Evolutionary conservation across 2,888 invertebrate species (phyloP), one percentile per base, ranked within the genome.

Genomic region (Marronus borbonicus): DNA sequence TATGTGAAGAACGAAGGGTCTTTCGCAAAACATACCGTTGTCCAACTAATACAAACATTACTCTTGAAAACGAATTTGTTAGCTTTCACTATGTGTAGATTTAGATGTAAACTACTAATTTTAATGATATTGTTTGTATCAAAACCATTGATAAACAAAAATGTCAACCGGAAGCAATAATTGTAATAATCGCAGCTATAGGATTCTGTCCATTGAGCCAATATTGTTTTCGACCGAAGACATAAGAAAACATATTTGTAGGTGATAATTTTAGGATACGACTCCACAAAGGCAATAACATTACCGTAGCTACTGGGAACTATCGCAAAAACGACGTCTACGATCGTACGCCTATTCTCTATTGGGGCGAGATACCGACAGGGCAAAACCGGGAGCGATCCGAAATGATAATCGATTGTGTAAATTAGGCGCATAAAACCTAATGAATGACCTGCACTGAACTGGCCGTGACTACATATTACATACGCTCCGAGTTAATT

Each of bases 401-500:
- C 24, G 60, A 44, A 62, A 60, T 62, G 60, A 74, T 74, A 74
- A 74, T 74, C 72, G 72, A 74, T 74, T 58, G 72, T 74, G 60
- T 74, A 74, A 74, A 74, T 74, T 74, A 74, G 72, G 72, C 39
- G 17, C 72, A 74, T 74, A 74, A 74, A 74, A 39, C 24, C 60
- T 60, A 74, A 74, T 60, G 72, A 74, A 74, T 74, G 72, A 74
- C 72, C 62, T 28, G 60, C 72, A 62, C 44, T 24, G 60, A 24
- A 39, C 39, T 36, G 20, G 14, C 5, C 60, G 44, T n/a, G 60
- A 74, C 60, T 74, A 74, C 60, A 44, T 44, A 60, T 60, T 60
- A 74, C 72, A 60, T 74, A 74, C 72, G 72, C 72, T 74, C 31
- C 36, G 70, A 62, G 60, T 60, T 74, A 74, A 74, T 74, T 74